Evolutionary conservation across 2,113 vertebrate genomes (phyloP), one percentile per base, ranked within the genome.

Genomic region (Muntiacus reevesi): DNA sequence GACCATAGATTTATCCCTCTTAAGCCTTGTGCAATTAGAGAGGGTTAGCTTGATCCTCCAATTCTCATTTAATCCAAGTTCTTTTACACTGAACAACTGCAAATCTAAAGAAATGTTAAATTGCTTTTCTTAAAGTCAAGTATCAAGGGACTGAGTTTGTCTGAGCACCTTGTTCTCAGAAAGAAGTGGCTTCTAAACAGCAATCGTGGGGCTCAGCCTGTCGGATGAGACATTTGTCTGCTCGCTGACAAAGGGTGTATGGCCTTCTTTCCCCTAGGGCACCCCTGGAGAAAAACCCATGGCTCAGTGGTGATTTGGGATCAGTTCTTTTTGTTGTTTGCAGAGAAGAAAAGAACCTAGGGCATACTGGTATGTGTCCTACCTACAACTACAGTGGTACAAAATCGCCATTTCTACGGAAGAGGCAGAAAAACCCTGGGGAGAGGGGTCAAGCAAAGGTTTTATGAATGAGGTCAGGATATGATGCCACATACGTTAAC

Each of bases 101-200:
- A 83, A 55, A 6, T 92, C 83, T 71, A 78, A 55, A 78, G 59
- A 50, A 92, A 94, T 94, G 43, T 96, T 96, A 88, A 93, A 97
- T 87, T 89, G 45, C 28, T 96, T 97, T 91, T 71, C 67, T 97
- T 94, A 57, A 97, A 96, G 54, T 90, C n/a, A 45, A 52, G 54
- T 43, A 85, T 95, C 76, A 30, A 67, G 93, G 60, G 87, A 88
- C 3, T 76, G 71, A 78, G 27, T 88, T 88, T 86, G 52, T 87
- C 88, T 95, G 43, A 57, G 27, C 15, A 19, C 11, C 52, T 86
- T 96, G 16, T 90, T 97, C 84, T 93, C 45, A 87, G 81, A 93
- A 95, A 95, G 76, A 89, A 97, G 25, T 64, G 30, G n/a, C 64
- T 93, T 82, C 25, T 11, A 59, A 96, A 54, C 50, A 76, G 45